These are phyloP conservation scores for Cebidichthys violaceus DNA, from an alignment of 2,113 vertebrate species.

Conservation along the genomic window DNA sequence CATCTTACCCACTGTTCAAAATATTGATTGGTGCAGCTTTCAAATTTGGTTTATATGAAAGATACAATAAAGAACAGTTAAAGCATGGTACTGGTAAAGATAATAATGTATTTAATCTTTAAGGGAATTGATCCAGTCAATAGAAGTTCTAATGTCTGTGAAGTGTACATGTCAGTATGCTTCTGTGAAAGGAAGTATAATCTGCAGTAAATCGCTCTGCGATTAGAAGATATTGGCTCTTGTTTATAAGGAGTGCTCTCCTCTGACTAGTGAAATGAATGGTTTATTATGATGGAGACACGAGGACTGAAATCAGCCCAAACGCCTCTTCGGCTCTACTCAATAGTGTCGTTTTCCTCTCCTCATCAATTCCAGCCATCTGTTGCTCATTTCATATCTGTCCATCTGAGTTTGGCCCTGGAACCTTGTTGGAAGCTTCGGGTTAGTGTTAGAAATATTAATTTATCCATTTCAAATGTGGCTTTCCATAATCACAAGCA, in stretches of 20 bases:
- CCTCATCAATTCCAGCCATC: slow-evolving; percentile 80
- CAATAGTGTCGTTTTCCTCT: slow-evolving; percentile 71
- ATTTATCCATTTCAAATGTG: slow-evolving; percentile 55
- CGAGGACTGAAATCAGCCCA: slow-evolving; percentile 16
- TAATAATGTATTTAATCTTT: not conserved
- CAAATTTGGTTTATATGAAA: not conserved
- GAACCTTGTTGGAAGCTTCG: slow-evolving; percentile 62
- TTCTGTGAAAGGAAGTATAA: slow-evolving; percentile 22
- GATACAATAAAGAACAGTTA: not conserved
- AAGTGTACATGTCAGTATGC: slow-evolving; percentile 10
- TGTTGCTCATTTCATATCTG: slow-evolving; percentile 82
- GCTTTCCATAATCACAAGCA: slow-evolving; percentile 49
- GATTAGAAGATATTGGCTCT: slow-evolving; percentile 60
- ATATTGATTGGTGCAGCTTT: slow-evolving; percentile 6
- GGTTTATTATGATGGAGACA: slow-evolving; percentile 67
- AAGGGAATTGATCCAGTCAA: not conserved
- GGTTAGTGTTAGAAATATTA: slow-evolving; percentile 64
- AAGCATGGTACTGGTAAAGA: not conserved
- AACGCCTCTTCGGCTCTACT: slow-evolving; percentile 57
- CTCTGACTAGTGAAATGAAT: slow-evolving; percentile 67
- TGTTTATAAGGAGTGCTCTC: slow-evolving; percentile 48
- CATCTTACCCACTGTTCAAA: not conserved
- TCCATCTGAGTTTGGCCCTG: slow-evolving; percentile 73
- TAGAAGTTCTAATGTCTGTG: slow-evolving; percentile 6
- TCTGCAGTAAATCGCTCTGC: slow-evolving; percentile 36